Base-by-base conservation (phyloP, 2,113 vertebrate genomes). In the Apodemus sylvaticus region DNA sequence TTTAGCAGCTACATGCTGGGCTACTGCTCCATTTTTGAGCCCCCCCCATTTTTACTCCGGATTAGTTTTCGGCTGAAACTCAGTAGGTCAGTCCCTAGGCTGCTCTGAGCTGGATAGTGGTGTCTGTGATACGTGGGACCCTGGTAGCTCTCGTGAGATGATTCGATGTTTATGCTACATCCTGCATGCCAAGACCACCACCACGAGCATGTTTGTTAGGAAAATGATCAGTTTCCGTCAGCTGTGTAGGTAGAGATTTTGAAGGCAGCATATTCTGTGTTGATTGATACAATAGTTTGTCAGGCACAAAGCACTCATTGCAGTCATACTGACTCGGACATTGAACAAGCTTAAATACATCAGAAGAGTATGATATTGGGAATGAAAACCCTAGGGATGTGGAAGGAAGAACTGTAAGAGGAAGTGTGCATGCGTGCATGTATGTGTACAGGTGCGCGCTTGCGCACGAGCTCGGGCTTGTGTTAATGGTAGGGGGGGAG, bases 11-110 rank as follows among this genome's bases (percentile, higher is more conserved):
- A 7, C 7, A 2, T 10, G 4, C 36, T 7, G 5, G 29, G 51
- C 70, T 48, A 36, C n/a, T n/a, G 1, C 17, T 58, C 81, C 73
- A 89, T 60, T 86, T 83, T 64, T 83, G 48, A 51, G n/a, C 48
- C 60, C 70, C 74, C 60, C 82, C 45, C 73, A 26, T 68, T 71
- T 91, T 83, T 90, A 88, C 62, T 29, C 39, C 53, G 92, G 78
- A 53, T 89, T 93, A 42, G 39, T 22, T 95, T 90, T 60, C 82
- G 95, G 93, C 71, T 96, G 81, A 94, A 95, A 60, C 22, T 97
- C 94, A 60, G 97, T 83, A 91, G 73, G 93, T 97, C 17, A 53
- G 89, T 86, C 70, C 2, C 73, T 92, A 89, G 91, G 42, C 90
- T 73, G 94, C 36, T 22, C 3, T 90, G 90, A 90, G 77, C 88